A percentile compares a stretch with the other conserved stretches of the same genome.
Evolutionary conservation across 1,140 invertebrate genomes (phyloP).

Genomic region (Ylistrum balloti): DNA sequence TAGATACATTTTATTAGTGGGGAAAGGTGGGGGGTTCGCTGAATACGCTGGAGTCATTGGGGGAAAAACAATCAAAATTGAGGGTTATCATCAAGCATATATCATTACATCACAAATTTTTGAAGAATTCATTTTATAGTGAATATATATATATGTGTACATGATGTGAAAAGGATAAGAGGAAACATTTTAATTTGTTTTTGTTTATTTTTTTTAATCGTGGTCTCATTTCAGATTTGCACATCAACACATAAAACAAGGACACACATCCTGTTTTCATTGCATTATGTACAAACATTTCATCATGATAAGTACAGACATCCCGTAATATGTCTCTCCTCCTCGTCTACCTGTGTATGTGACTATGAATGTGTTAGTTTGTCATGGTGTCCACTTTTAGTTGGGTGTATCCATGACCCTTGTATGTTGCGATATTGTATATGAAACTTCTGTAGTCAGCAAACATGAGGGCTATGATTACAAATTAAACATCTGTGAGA

Average conservation of each 20-base stretch:
- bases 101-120: not conserved
- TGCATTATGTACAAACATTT: not conserved
- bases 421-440: constrained; percentile 51
- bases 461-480: constrained; percentile 47
- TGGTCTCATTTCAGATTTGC: not conserved
- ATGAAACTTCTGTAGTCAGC: constrained; percentile 25
- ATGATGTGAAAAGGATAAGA: constrained; percentile 5
- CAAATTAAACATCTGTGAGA: constrained; percentile 48
- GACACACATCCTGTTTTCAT: not conserved
- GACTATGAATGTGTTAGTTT: not conserved
- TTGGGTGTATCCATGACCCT: constrained; percentile 43
- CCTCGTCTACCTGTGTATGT: not conserved
- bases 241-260: not conserved
- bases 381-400: constrained; percentile 41
- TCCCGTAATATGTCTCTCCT: not conserved
- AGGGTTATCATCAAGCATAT: not conserved
- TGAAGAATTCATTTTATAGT: constrained; percentile 34
- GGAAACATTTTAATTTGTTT: constrained; percentile 24
- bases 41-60: not conserved
- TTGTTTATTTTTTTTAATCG: not conserved
- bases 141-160: constrained; percentile 27
- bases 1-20: constrained; percentile 24
- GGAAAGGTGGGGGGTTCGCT: not conserved
- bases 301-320: not conserved
- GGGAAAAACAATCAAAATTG: constrained; percentile 22